Percentiles rank a stretch among this genome's conserved stretches.
These are phyloP conservation scores for Nipponacmea schrenckii DNA, from an alignment of 2,888 invertebrate genomes.

Conservation along the genomic window DNA sequence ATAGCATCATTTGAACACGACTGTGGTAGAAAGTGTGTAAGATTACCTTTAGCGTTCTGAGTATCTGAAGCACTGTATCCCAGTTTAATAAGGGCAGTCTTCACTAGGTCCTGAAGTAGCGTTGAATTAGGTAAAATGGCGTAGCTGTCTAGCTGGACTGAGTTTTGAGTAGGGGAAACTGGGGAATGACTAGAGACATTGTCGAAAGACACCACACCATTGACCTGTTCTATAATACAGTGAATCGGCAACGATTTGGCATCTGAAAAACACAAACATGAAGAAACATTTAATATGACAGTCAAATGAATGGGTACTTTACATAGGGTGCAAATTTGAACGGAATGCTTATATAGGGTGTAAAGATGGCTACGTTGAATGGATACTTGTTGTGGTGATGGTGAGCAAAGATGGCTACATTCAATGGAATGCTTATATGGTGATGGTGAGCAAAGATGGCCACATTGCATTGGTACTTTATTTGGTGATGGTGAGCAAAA, in stretches of 20 bases:
- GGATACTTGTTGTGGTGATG: no score
- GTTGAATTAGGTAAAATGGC: slow-evolving; percentile 94
- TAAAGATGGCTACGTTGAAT: no score
- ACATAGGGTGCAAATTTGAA: neutral
- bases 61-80: slow-evolving; percentile 78
- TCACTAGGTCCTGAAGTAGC: slow-evolving; percentile 88
- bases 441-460: no score
- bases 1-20: no score
- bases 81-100: slow-evolving; percentile 88
- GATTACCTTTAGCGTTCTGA: slow-evolving; percentile 70
- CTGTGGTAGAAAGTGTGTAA: no score
- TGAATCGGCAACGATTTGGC: slow-evolving; percentile 91
- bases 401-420: no score
- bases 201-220: slow-evolving; percentile 35
- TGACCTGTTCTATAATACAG: slow-evolving; percentile 85
- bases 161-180: slow-evolving; percentile 64
- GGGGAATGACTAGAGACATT: slow-evolving; percentile 33
- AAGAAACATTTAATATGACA: neutral
- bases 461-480: no score
- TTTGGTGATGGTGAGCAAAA: no score
- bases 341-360: slow-evolving; percentile 3
- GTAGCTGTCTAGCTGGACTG: slow-evolving; percentile 92
- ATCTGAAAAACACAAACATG: slow-evolving; percentile 63
- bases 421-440: no score
- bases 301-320: neutral